Conservation (phyloP, 1,140 invertebrate genomes). For the Lethrus apterus region DNA sequence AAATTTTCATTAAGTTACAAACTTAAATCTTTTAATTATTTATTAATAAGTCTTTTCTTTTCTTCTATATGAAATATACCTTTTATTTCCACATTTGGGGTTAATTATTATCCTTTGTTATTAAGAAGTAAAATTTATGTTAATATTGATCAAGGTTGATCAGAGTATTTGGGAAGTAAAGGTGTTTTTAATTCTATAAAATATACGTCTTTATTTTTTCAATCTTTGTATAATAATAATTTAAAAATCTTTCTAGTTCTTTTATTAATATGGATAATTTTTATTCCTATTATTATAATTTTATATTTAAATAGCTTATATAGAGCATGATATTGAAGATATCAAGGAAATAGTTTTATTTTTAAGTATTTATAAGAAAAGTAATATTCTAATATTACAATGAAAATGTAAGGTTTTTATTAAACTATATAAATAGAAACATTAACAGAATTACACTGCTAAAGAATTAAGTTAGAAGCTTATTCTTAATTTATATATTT, state of each 20-base stretch:
- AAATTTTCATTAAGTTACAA: slow-evolving; percentile 31
- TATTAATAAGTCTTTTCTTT: slow-evolving; percentile 18
- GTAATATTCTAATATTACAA: slow-evolving; percentile 45
- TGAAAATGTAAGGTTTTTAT: slow-evolving; percentile 52
- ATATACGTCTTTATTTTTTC: slow-evolving; percentile 7
- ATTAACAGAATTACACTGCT: slow-evolving; percentile 34
- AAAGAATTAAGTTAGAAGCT: slow-evolving; percentile 34
- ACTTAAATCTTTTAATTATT: background rate
- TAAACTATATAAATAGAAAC: slow-evolving; percentile 48
- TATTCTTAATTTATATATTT: slow-evolving; percentile 24
- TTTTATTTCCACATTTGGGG: slow-evolving; percentile 23
- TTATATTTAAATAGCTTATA: slow-evolving; percentile 51
- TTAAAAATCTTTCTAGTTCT: slow-evolving; percentile 42
- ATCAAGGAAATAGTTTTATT: slow-evolving; percentile 43
- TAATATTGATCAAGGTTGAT: slow-evolving; percentile 27
- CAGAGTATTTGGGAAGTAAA: slow-evolving; percentile 24
- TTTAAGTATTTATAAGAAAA: slow-evolving; percentile 35
- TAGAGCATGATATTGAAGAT: slow-evolving; percentile 54
- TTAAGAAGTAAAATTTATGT: slow-evolving; percentile 15
- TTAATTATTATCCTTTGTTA: slow-evolving; percentile 23
- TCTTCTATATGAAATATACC: slow-evolving; percentile 28
- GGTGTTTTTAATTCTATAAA: slow-evolving; percentile 10
- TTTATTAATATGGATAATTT: slow-evolving; percentile 40
- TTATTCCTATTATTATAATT: slow-evolving; percentile 37
- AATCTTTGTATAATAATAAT: slow-evolving; percentile 23